phyloP scores from a whole-genome alignment of 2,888 invertebrate genomes.

The Himalopsyche japonica region DNA sequence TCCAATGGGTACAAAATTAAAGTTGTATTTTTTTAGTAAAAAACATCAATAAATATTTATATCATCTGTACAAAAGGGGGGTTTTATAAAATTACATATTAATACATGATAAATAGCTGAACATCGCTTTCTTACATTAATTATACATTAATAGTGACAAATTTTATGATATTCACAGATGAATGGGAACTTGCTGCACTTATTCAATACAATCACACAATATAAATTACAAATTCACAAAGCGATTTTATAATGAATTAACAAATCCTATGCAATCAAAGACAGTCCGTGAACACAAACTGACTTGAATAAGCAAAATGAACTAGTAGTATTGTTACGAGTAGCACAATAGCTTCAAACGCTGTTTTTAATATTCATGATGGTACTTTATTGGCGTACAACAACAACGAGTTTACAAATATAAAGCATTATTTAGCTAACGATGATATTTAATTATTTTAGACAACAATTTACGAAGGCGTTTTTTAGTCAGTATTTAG shows the following conservation, averaged over 20 bases:
- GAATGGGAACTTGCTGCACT: not conserved
- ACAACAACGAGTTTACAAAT: not conserved
- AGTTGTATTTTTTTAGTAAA: conserved; percentile 1
- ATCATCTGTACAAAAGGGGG: conserved; percentile 3
- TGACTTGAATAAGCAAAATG: not conserved
- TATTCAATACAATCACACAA: not conserved
- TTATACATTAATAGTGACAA: not conserved
- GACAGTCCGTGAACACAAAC: not conserved
- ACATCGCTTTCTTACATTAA: not conserved
- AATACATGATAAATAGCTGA: not conserved
- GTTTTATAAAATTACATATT: conserved; percentile 2
- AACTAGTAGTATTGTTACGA: not conserved
- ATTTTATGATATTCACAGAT: conserved; percentile 3
- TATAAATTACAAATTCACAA: not conserved
- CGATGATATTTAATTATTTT: not conserved
- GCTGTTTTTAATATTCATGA: not conserved
- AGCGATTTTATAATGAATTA: not conserved
- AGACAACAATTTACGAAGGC: not conserved
- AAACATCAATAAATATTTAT: conserved; percentile 11
- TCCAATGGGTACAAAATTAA: conserved; percentile 9
- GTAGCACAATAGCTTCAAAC: not conserved
- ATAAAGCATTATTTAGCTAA: not conserved
- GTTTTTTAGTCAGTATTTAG: not conserved
- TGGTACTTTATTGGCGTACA: not conserved
- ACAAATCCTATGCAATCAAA: not conserved